phyloP scores from a whole-genome alignment of 64 coral and sea anemone species.

The Platygyra sinensis region DNA sequence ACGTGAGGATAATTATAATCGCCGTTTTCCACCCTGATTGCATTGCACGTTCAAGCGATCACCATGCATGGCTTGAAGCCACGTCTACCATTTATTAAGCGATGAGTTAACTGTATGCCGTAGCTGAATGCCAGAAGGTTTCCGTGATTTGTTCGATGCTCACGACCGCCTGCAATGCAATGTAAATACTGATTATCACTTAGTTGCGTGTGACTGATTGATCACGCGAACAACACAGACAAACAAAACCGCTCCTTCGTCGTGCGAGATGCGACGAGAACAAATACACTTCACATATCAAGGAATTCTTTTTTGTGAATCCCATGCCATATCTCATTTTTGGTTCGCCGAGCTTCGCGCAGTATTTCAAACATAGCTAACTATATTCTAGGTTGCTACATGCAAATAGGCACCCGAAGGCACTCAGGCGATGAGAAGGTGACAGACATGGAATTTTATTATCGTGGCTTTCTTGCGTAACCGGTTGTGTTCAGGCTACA shows the following conservation, averaged over 20 bases:
- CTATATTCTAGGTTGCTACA: background rate
- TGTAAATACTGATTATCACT: too few species aligned
- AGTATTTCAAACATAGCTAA: background rate
- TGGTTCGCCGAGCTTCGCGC: background rate
- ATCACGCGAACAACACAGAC: too few species aligned
- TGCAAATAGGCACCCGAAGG: conserved; percentile 1
- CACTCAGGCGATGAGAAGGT: background rate
- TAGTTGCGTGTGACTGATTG: too few species aligned
- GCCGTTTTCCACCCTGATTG: too few species aligned
- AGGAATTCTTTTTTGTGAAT: background rate
- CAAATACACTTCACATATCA: background rate
- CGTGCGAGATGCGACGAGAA: too few species aligned
- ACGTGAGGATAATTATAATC: too few species aligned
- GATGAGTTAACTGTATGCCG: background rate
- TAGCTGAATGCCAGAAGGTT: background rate
- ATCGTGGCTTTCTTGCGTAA: background rate
- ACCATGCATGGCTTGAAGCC: too few species aligned
- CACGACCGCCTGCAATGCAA: too few species aligned
- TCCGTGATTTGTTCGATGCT: background rate
- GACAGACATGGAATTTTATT: conserved; percentile 30
- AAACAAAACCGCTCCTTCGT: too few species aligned
- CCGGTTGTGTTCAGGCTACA: background rate
- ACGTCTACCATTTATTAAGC: background rate
- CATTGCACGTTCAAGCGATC: too few species aligned
- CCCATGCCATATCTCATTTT: background rate